Conservation (phyloP, 2,888 invertebrate genomes). For the Agrilus biguttatus region DNA sequence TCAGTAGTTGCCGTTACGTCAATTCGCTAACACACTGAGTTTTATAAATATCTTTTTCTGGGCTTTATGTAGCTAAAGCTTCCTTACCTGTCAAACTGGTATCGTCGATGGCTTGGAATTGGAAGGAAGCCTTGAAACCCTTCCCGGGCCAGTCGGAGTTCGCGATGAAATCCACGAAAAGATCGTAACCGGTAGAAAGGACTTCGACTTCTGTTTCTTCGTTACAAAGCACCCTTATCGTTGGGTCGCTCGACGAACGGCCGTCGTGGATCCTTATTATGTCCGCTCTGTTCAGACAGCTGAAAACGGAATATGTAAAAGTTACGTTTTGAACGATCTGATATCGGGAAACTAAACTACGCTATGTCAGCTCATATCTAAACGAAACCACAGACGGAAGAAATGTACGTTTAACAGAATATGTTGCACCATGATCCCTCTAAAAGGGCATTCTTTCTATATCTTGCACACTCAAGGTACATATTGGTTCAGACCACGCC, state of each 20-base stretch:
- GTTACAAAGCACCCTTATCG: conserved; percentile 73
- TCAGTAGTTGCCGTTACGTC: no score
- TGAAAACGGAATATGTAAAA: conserved; percentile 30
- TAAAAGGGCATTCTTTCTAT: no score
- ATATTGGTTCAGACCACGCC: no score
- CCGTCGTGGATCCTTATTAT: conserved; percentile 79
- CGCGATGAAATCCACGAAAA: conserved; percentile 72
- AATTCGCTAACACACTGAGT: no score
- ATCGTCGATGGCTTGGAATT: conserved; percentile 53
- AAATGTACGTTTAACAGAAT: no score
- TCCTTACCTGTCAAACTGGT: conserved; percentile 23
- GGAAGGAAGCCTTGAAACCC: conserved; percentile 63
- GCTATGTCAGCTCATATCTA: background rate
- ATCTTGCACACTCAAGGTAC: no score
- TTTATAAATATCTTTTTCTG: no score
- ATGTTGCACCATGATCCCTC: no score
- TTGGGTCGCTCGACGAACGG: conserved; percentile 52
- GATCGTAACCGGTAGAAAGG: conserved; percentile 67
- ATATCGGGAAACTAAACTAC: background rate
- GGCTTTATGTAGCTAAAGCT: background rate
- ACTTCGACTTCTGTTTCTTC: conserved; percentile 64
- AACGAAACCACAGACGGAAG: no score
- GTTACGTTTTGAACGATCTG: no score
- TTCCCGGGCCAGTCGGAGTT: conserved; percentile 67
- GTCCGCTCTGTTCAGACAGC: conserved; percentile 69